Percentiles rank a stretch among this genome's conserved stretches.
Evolutionary conservation across 2,888 invertebrate species (phyloP).

Genomic region (Phyllotreta cruciferae): DNA sequence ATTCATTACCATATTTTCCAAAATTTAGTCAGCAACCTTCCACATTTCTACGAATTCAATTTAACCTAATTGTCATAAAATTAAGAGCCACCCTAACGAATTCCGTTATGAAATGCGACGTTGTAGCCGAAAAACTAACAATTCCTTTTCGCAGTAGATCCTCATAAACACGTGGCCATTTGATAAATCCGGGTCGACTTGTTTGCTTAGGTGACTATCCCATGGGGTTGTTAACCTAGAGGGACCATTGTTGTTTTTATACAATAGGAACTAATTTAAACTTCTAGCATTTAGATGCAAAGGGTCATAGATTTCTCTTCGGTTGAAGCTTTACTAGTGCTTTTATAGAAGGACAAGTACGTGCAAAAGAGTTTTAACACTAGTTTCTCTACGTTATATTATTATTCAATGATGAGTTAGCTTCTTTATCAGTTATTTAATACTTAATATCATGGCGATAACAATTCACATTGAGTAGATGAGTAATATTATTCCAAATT

Average conservation of each 20-base stretch:
- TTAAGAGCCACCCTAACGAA: conserved; percentile 4
- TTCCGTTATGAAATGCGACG: neutral
- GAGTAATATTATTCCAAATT: too few relatives aligned
- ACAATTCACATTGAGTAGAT: too few relatives aligned
- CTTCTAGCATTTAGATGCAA: conserved; percentile 13
- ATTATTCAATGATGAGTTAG: too few relatives aligned
- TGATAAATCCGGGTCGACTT: conserved; percentile 19
- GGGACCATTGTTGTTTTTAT: conserved; percentile 32
- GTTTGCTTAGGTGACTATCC: conserved; percentile 27
- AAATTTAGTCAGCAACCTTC: neutral
- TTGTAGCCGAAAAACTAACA: conserved; percentile 15
- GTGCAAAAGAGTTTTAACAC: too few relatives aligned
- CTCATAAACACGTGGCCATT: conserved; percentile 15
- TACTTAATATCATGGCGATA: too few relatives aligned
- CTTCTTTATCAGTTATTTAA: too few relatives aligned
- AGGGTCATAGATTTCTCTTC: conserved; percentile 21
- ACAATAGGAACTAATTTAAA: conserved; percentile 33
- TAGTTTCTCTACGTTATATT: too few relatives aligned
- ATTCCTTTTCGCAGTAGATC: conserved; percentile 2
- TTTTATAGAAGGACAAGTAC: neutral
- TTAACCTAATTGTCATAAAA: neutral
- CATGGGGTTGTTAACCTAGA: conserved; percentile 31
- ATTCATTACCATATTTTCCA: too few relatives aligned
- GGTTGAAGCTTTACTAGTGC: neutral
- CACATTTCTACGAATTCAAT: neutral